Evolutionary conservation across 2,797 vertebrate genomes (phyloP).

Genomic region (Notoglanidium macrostoma): DNA sequence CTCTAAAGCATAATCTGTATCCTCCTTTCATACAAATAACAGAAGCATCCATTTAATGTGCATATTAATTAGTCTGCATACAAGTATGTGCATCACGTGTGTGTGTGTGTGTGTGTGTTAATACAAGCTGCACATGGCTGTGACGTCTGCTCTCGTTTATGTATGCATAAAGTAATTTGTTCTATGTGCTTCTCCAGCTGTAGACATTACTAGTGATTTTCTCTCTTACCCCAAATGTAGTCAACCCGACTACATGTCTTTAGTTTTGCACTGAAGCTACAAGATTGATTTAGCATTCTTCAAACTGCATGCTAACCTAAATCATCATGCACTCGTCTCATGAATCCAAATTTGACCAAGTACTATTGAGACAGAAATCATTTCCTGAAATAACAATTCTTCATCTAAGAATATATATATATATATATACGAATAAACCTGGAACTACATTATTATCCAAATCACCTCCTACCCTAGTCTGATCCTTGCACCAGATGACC

Average conservation of each 20-base stretch:
- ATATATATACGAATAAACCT: not conserved
- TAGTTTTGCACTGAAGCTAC: not conserved
- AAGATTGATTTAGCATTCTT: not conserved
- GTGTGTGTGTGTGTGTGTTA: not conserved
- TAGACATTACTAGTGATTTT: not conserved
- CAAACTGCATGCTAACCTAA: not conserved
- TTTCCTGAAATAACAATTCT: not conserved
- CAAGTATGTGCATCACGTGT: not conserved
- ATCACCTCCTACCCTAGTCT: not conserved
- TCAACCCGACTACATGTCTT: not conserved
- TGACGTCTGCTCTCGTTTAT: constrained; percentile 13
- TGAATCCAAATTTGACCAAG: not conserved
- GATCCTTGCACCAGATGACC: not conserved
- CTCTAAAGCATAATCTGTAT: not conserved
- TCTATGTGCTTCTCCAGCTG: constrained; percentile 1
- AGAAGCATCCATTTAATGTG: not conserved
- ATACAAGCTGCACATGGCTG: not conserved
- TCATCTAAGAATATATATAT: not conserved
- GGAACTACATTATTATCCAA: not conserved
- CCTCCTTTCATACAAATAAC: not conserved
- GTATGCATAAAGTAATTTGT: constrained; percentile 1
- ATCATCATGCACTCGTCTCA: not conserved
- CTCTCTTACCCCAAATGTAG: not conserved
- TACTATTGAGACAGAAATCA: not conserved
- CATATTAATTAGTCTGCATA: not conserved